Base-by-base conservation (phyloP, 2,888 invertebrate species). In the Podotricha telesiphe region DNA sequence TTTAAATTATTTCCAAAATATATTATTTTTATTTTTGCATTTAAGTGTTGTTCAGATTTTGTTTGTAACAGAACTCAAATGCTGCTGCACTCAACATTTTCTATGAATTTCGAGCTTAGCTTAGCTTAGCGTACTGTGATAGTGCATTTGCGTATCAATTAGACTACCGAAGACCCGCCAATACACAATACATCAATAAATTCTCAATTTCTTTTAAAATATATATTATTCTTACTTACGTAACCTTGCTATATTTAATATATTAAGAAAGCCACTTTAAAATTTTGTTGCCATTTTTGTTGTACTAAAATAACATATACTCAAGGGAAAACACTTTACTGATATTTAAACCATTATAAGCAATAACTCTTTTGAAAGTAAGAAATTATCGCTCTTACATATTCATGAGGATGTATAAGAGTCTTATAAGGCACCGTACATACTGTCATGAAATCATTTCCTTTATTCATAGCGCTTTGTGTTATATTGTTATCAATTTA, bases 301-400 rank as follows among this genome's bases (percentile, higher is more conserved):
- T 28, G 6, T 28, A 28, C 2, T 28, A 28, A 37, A 37, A 37
- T 28, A 4, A 28, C 6, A 28, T 61, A 42, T 10, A 40, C n/a
- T 56, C 5, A 58, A 59, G 34, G 45, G 22, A 22, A 28, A 13
- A 45, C 56, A 63, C 50, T 62, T 22, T 19, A 55, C 47, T 20
- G 50, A 58, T 68, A 68, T 22, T 40, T 47, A 69, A 76, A 69
- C 74, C 71, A 34, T 47, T 19, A 81, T 77, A 82, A 84, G 87
- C 85, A 87, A 86, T 86, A 86, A 85, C 83, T 83, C 82, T 85
- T 87, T 87, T 87, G 87, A 79, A 80, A 80, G 80, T 74, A 73
- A 70, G 74, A 82, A 83, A 82, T 86, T 86, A 87, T 85, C 78
- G 74, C 79, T 83, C 82, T 88, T 89, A 81, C 86, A 88, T 91